A percentile compares a stretch with the other conserved stretches of the same genome.
Evolutionary conservation across 2,113 vertebrate species (phyloP).

Genomic region (Bubo blakistoni): DNA sequence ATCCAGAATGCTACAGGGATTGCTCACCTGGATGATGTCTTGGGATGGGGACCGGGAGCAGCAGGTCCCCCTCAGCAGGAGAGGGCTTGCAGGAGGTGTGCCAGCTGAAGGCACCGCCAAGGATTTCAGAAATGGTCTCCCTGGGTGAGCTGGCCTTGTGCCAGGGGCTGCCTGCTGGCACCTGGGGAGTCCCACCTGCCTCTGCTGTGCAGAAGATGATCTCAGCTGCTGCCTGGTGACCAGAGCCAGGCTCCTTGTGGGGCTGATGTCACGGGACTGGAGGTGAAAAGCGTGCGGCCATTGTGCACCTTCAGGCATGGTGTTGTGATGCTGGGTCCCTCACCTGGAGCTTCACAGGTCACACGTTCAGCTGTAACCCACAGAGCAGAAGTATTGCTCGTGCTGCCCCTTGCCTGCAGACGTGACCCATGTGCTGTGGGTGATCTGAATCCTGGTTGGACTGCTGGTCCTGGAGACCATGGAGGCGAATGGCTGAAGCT

Average conservation of each 20-base stretch:
- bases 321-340: neutral
- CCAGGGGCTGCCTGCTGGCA: fast-evolving
- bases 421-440: fast-evolving
- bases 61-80: neutral
- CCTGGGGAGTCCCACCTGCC: too few relatives aligned
- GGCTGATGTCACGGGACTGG: fast-evolving
- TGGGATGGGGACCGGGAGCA: neutral
- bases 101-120: neutral
- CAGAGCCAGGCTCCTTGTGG: neutral
- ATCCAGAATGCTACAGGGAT: fast-evolving
- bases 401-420: neutral
- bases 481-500: neutral
- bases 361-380: fast-evolving
- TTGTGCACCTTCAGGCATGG: fast-evolving
- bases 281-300: fast-evolving
- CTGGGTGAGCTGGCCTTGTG: fast-evolving
- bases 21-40: neutral
- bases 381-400: neutral
- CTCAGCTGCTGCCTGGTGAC: neutral
- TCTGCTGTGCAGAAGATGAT: neutral
- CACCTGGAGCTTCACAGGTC: neutral
- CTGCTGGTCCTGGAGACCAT: neutral
- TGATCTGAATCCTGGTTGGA: fast-evolving
- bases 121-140: neutral
- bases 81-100: fast-evolving